These are phyloP conservation scores for Dipodomys ordii DNA, from an alignment of 2,113 vertebrate genomes.

Conservation along the genomic window DNA sequence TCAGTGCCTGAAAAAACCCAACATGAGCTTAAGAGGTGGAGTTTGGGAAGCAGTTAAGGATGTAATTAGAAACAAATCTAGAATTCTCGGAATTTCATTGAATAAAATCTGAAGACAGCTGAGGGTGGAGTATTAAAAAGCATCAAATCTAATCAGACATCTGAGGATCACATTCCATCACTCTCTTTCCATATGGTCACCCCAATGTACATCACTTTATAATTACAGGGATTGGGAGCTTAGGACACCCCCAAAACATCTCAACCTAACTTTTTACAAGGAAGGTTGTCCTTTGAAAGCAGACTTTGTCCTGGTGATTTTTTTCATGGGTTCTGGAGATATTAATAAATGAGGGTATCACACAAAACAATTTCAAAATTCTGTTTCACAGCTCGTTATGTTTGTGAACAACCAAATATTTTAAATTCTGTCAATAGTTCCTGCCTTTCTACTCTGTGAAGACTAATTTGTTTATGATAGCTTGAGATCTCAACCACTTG, in stretches of 20 bases:
- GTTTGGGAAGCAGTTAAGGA: slow-evolving; percentile 61
- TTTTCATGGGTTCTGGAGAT: slow-evolving; percentile 26
- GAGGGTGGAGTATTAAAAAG: slow-evolving; percentile 5
- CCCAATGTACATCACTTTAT: background rate
- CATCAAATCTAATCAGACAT: background rate
- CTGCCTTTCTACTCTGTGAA: background rate
- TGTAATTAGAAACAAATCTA: slow-evolving; percentile 68
- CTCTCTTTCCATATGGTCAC: background rate
- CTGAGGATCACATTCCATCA: background rate
- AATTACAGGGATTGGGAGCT: background rate
- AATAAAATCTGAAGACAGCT: slow-evolving; percentile 37
- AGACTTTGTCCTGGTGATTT: slow-evolving; percentile 35
- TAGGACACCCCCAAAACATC: background rate
- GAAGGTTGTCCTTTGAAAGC: background rate
- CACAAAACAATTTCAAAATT: slow-evolving; percentile 62
- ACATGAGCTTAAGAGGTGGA: slow-evolving; percentile 45
- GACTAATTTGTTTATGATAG: slow-evolving; percentile 20
- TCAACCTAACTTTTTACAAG: background rate
- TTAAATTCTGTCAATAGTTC: slow-evolving; percentile 13
- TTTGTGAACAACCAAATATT: slow-evolving; percentile 39
- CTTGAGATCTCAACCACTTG: background rate
- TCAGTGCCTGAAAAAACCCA: slow-evolving; percentile 51
- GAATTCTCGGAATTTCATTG: slow-evolving; percentile 38
- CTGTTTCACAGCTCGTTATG: slow-evolving; percentile 38
- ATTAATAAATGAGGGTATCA: background rate